These are phyloP conservation scores for Tokudaia tokunoshimensis DNA, from an alignment of 2,797 vertebrate species.

Conservation along the genomic window DNA sequence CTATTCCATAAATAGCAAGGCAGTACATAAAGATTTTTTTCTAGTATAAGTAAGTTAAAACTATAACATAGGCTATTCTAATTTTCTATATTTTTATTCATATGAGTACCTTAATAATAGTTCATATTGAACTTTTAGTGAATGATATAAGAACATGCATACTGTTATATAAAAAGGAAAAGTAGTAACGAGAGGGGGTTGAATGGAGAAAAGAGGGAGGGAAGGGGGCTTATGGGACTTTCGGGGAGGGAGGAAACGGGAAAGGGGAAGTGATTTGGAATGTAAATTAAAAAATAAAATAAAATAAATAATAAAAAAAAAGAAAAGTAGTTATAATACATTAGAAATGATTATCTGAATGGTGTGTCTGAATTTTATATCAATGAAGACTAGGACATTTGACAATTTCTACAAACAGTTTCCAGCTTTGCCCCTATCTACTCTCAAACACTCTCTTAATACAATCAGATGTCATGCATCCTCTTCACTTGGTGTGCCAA, in stretches of 20 bases:
- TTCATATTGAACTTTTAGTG: constrained; percentile 56
- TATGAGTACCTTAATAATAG: constrained; percentile 68
- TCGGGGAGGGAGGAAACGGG: too few species aligned
- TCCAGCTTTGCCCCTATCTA: constrained; percentile 85
- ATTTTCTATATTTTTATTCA: constrained; percentile 66
- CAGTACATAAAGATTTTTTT: neutral
- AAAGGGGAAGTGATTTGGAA: too few species aligned
- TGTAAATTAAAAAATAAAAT: too few species aligned
- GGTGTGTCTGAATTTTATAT: constrained; percentile 82
- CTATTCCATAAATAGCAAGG: neutral
- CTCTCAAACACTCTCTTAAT: constrained; percentile 86
- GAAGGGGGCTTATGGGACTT: too few species aligned
- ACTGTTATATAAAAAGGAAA: constrained; percentile 76
- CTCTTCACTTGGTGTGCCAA: constrained; percentile 78
- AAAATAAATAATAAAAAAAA: too few species aligned
- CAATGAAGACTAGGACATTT: constrained; percentile 84
- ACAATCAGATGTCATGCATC: constrained; percentile 76
- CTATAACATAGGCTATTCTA: constrained; percentile 48
- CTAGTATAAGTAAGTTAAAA: neutral
- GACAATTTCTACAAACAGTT: constrained; percentile 85
- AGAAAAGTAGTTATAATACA: constrained; percentile 72
- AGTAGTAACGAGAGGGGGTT: too few species aligned
- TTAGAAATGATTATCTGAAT: constrained; percentile 75
- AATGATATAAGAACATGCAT: constrained; percentile 52
- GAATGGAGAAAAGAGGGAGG: too few species aligned